These are phyloP conservation scores for Maccullochella peelii DNA, from an alignment of 2,113 vertebrate genomes.

Conservation along the genomic window DNA sequence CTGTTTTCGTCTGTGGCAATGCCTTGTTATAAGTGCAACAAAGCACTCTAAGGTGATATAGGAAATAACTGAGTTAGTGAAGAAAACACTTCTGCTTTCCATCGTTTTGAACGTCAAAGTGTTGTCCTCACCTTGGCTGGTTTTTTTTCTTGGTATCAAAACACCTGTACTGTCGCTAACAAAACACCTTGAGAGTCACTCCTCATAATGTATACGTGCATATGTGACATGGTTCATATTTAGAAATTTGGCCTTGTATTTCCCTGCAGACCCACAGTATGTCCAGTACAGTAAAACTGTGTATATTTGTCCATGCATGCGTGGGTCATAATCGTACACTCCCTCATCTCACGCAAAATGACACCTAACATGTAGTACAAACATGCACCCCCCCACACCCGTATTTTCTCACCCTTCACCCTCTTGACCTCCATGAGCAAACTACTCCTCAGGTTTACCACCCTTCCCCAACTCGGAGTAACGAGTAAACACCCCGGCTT, in stretches of 20 bases:
- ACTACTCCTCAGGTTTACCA: constrained; percentile 50
- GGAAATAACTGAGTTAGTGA: neutral
- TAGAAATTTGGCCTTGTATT: neutral
- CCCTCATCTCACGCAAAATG: neutral
- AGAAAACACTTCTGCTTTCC: neutral
- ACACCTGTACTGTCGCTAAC: neutral
- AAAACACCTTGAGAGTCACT: no score
- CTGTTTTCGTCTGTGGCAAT: neutral
- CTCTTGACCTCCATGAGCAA: constrained; percentile 59
- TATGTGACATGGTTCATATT: neutral
- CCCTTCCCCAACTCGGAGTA: constrained; percentile 30
- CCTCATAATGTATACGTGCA: neutral
- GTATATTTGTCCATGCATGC: neutral
- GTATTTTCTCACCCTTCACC: constrained; percentile 55
- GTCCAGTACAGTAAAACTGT: neutral
- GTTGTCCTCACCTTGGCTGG: neutral
- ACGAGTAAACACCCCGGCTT: constrained; percentile 61
- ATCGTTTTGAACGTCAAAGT: neutral
- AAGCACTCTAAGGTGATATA: no score
- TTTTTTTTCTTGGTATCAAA: neutral
- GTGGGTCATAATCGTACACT: neutral
- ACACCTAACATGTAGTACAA: no score
- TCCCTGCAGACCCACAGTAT: neutral
- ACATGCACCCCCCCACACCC: no score
- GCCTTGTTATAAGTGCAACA: neutral